Evolutionary conservation across 2,797 vertebrate species (phyloP).

Genomic region (Poeciliopsis presidionis): DNA sequence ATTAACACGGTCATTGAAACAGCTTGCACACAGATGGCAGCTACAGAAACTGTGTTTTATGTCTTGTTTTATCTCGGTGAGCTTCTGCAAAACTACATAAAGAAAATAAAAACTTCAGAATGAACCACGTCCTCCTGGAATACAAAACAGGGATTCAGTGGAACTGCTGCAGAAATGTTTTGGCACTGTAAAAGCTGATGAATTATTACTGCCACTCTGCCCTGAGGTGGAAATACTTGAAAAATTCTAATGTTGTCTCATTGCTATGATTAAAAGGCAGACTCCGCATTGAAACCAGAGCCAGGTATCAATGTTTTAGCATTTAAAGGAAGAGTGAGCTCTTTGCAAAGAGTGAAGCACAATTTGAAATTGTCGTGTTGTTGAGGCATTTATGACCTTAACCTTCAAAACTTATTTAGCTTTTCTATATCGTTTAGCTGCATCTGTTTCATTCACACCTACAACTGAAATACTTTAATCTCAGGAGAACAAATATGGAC

Average conservation of each 20-base stretch:
- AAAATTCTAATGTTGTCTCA: slow-evolving; percentile 45
- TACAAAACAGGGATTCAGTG: slow-evolving; percentile 25
- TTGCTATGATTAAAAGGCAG: slow-evolving; percentile 26
- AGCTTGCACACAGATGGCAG: not conserved
- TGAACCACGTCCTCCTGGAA: slow-evolving; percentile 27
- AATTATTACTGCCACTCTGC: slow-evolving; percentile 55
- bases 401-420: slow-evolving; percentile 45
- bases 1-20: slow-evolving; percentile 6
- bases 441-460: slow-evolving; percentile 60
- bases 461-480: slow-evolving; percentile 59
- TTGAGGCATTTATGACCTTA: slow-evolving; percentile 57
- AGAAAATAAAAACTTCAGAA: slow-evolving; percentile 33
- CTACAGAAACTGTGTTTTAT: not conserved
- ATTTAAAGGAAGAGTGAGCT: slow-evolving; percentile 30
- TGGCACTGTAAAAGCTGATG: slow-evolving; percentile 32
- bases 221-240: slow-evolving; percentile 42
- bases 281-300: not conserved
- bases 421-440: slow-evolving; percentile 40
- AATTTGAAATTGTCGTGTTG: slow-evolving; percentile 48
- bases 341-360: slow-evolving; percentile 24
- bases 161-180: slow-evolving; percentile 42
- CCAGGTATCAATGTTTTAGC: slow-evolving; percentile 24
- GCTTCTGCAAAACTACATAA: slow-evolving; percentile 15
- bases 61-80: slow-evolving; percentile 14
- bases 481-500: slow-evolving; percentile 46